phyloP scores from a whole-genome alignment of 2,113 vertebrate genomes.

The Tetraodon nigroviridis region DNA sequence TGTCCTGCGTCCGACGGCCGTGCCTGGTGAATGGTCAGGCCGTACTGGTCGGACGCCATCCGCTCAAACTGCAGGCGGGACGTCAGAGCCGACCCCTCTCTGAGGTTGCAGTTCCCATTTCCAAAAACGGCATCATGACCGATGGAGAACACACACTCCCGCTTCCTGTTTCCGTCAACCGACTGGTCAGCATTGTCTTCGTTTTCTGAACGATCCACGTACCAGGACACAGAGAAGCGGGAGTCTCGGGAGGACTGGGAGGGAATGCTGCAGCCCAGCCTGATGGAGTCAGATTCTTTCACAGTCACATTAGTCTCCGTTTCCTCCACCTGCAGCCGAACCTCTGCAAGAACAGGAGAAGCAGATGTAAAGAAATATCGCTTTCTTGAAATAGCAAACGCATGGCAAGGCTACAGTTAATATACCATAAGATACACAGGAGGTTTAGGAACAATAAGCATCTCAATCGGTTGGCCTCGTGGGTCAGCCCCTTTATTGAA shows the following conservation, averaged over 20 bases:
- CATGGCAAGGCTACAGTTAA: neutral
- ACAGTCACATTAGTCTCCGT: constrained; percentile 83
- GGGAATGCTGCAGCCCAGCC: constrained; percentile 85
- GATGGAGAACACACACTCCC: constrained; percentile 76
- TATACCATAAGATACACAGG: neutral
- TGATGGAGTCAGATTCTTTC: constrained; percentile 80
- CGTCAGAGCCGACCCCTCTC: constrained; percentile 74
- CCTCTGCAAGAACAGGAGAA: constrained; percentile 67
- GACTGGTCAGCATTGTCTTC: constrained; percentile 29
- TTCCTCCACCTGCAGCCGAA: constrained; percentile 87
- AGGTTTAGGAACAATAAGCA: neutral
- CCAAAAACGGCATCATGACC: constrained; percentile 83
- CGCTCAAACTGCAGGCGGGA: constrained; percentile 89
- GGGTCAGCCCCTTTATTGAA: neutral
- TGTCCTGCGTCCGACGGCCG: constrained; percentile 78
- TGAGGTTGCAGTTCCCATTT: constrained; percentile 77
- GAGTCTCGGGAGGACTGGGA: constrained; percentile 88
- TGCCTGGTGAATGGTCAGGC: constrained; percentile 83
- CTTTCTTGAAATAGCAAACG: neutral
- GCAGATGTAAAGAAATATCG: neutral
- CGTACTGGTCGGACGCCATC: constrained; percentile 81
- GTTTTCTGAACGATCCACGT: constrained; percentile 74
- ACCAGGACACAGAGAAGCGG: constrained; percentile 92
- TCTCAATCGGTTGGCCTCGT: neutral
- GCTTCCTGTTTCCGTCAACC: constrained; percentile 34